A percentile compares a stretch with the other conserved stretches of the same genome.
These are phyloP conservation scores for Syngnathus acus DNA, from an alignment of 2,797 vertebrate genomes.

Conservation along the genomic window DNA sequence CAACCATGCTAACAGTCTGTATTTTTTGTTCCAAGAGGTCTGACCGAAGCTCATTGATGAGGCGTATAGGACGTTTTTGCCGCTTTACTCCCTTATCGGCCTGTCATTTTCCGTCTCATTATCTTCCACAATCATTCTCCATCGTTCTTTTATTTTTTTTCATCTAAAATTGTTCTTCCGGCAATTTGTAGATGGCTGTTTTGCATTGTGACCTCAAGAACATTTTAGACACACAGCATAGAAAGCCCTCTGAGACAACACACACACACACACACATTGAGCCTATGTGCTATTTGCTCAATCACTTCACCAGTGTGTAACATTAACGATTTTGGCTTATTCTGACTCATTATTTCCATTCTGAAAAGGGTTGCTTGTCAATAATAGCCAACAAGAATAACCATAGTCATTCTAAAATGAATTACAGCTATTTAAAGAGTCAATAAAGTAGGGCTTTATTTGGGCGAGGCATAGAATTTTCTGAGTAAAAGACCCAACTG, in stretches of 20 bases:
- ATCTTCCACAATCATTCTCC: neutral
- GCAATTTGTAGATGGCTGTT: conserved; percentile 13
- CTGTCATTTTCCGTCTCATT: conserved; percentile 6
- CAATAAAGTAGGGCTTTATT: neutral
- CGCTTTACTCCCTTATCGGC: neutral
- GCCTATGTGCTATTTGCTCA: neutral
- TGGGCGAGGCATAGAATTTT: neutral
- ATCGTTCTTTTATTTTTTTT: neutral
- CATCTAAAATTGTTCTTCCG: neutral
- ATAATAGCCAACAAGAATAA: neutral
- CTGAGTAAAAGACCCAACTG: too few relatives aligned
- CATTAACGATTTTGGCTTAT: neutral
- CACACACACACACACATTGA: conserved; percentile 26
- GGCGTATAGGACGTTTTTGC: neutral
- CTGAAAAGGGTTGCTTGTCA: neutral
- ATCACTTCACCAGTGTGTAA: neutral
- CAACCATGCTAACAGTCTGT: neutral
- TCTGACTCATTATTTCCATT: neutral
- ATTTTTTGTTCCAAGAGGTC: neutral
- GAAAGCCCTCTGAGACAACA: conserved; percentile 39
- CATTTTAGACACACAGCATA: conserved; percentile 27
- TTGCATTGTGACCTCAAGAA: conserved; percentile 14
- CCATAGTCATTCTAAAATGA: too few relatives aligned
- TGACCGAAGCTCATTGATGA: conserved; percentile 1
- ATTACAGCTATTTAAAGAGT: too few relatives aligned